phyloP scores from a whole-genome alignment of 1,140 invertebrate genomes.

The Glomeris maerens region DNA sequence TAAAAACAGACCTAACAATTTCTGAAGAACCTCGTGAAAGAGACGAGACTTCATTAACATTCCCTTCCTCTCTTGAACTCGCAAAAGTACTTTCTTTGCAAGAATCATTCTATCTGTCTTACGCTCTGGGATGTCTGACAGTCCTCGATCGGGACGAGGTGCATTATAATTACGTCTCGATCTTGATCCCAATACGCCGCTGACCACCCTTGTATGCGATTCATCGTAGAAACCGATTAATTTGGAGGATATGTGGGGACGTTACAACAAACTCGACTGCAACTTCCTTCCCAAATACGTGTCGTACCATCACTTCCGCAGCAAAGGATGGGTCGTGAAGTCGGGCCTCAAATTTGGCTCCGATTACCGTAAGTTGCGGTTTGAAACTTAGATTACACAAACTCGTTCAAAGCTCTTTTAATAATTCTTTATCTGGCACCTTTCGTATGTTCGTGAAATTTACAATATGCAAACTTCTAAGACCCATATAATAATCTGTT shows the following conservation, averaged over 20 bases:
- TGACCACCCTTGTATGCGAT: constrained; percentile 20
- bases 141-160: constrained; percentile 27
- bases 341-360: constrained; percentile 76
- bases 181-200: constrained; percentile 4
- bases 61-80: no score
- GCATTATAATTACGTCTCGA: constrained; percentile 4
- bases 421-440: no score
- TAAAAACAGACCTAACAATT: no score
- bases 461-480: no score
- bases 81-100: constrained; percentile 50
- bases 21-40: no score
- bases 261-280: constrained; percentile 42
- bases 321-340: constrained; percentile 80
- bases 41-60: no score
- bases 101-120: constrained; percentile 66
- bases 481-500: no score
- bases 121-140: constrained; percentile 54
- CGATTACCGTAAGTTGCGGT: constrained; percentile 56
- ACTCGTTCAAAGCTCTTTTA: no score
- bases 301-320: constrained; percentile 70
- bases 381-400: not conserved
- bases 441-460: no score
- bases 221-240: constrained; percentile 38
- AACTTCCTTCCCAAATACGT: constrained; percentile 59
- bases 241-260: constrained; percentile 44